Evolutionary conservation across 92 coral and sea anemone genomes (phyloP), one percentile per base, ranked within the genome.

Genomic region (Epizoanthus ramosus): DNA sequence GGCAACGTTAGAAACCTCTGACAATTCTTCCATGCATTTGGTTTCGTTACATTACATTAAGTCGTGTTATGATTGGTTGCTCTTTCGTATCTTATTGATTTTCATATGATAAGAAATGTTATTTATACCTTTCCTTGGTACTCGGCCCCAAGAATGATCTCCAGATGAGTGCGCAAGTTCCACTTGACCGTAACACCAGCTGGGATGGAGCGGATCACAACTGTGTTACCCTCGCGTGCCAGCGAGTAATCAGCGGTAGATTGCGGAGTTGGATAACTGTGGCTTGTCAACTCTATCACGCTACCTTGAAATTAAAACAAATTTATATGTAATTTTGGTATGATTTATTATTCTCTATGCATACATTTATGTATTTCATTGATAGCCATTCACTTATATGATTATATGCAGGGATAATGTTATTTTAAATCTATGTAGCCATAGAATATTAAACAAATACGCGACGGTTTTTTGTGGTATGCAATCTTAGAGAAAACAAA

Each of bases 161-260:
- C 24, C 37, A 83, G 79, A n/a, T 5, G 70, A 9, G 71, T 73
- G 0, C 45, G 57, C 52, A 35, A 9, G 68, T 83, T 79, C 87
- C 87, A 83, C 17, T 19, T 3, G 7, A 86, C 74, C 16, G 45
- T 79, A 4, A 84, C 21, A 14, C 65, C 88, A 15, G 83, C 47
- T 3, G 88, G 88, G 37, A 74, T 75, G 18, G 83, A 74, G 12
- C 88, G 83, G 35, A 84, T 61, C 4, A 84, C 88, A 23, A 84
- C 76, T 7, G 25, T 5, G 54, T 18, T 15, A 3, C 83, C 59
- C 10, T 84, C 88, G 17, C 15, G 63, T 43, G 23, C 28, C 35
- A 84, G 69, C 6, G 76, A 39, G 53, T 74, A 75, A 17, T 52
- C 54, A 13, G 74, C 47, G 13, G 45, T 84, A 4, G 70, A 53